Base-by-base conservation (phyloP, 2,797 vertebrate species). In the Phrynocephalus vlangalii region DNA sequence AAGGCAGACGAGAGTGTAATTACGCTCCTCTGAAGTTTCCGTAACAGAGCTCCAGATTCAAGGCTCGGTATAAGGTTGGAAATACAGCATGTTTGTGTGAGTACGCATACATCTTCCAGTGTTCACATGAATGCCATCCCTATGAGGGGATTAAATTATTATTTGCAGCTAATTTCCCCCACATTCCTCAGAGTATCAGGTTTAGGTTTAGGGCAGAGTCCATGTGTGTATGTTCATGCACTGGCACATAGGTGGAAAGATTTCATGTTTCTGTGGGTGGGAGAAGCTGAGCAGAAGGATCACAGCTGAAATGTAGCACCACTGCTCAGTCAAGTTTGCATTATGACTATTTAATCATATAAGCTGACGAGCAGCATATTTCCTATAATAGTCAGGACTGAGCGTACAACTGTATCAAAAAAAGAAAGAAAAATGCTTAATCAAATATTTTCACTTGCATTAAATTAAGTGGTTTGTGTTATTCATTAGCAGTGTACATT, bases 81-180 rank as follows among this genome's bases (percentile, higher is more conserved):
- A 60, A 1, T 76, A 66, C 90, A 91, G 75, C 0, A 0, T 88
- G 66, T 11, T 72, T 60, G 0, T 91, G 83, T 28, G 44, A 52
- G 28, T 70, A 48, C 9, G 7, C 82, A 84, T 44, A 52, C 85
- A 85, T 93, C 87, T 84, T 90, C 92, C 87, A 73, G 20, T 67
- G 33, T 88, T 94, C 91, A 89, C 93, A 91, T 84, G 93, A 88
- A 89, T 0, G 0, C 67, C 71, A 91, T 92, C 88, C 87, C 93
- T 60, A 90, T 86, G 92, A 92, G 84, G 92, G 92, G 90, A 92
- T 93, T 94, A 92, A 94, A 95, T 92, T 90, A 93, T 93, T 82
- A 0, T 30, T 93, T 94, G 91, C 92, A 86, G 26, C 28, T 72
- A 73, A 85, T 89, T 86, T 89, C 66, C 87, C 87, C 87, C 38